Evolutionary conservation across 2,113 vertebrate species (phyloP).

Genomic region (Melospiza georgiana): DNA sequence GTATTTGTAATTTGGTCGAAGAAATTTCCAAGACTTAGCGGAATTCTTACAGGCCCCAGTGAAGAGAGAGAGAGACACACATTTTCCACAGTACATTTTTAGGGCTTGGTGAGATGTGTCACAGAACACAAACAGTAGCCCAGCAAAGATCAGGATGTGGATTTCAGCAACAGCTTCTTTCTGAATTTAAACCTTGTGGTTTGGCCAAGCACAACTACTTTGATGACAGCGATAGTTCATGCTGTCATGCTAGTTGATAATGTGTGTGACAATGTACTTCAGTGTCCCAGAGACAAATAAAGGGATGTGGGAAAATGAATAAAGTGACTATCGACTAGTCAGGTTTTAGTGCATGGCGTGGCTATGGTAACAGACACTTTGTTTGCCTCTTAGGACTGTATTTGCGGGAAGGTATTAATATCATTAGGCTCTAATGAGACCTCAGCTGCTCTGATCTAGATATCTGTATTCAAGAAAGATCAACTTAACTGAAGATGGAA

Average conservation of each 20-base stretch:
- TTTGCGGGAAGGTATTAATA: background rate
- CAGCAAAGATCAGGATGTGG: background rate
- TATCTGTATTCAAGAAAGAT: background rate
- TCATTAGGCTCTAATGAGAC: background rate
- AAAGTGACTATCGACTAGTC: background rate
- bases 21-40: background rate
- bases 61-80: background rate
- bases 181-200: background rate
- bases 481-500: background rate
- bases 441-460: background rate
- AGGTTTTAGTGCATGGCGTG: background rate
- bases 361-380: background rate
- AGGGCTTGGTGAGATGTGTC: background rate
- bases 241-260: background rate
- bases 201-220: background rate
- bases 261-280: conserved; percentile 10
- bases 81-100: background rate
- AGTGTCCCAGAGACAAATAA: background rate
- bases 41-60: background rate
- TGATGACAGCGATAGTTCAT: background rate
- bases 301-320: background rate
- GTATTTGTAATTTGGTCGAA: background rate
- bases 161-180: background rate
- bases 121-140: background rate
- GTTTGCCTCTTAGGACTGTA: background rate